Base-by-base conservation (phyloP, 1,140 invertebrate species). In the Chelonus insularis region DNA sequence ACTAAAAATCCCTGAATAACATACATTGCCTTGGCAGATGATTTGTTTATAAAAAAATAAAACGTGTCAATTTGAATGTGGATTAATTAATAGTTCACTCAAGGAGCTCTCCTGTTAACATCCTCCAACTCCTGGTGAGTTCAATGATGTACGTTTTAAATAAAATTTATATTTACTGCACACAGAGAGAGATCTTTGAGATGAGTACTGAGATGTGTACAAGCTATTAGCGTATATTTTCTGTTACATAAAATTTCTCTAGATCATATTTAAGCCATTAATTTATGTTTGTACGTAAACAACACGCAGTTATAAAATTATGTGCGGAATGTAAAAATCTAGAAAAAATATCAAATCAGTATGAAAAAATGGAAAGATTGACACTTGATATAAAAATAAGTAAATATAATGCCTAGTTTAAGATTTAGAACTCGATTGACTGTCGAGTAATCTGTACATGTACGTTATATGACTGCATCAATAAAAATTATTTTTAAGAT, bases 401-500 rank as follows among this genome's bases (percentile, higher is more conserved):
- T n/a, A n/a, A n/a, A 48, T 29, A 34, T 23, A 11, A 57, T 45
- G 55, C 41, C 37, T 34, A 36, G 25, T 58, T 48, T 47, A 72
- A 69, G 68, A 66, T 64, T 73, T 68, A 65, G 71, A 39, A n/a
- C 70, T 73, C 66, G 63, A 63, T 65, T 57, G 61, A 52, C 64
- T 67, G 68, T 69, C 68, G 68, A 76, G 67, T 68, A 63, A 57
- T 72, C 70, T 76, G 68, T 78, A 75, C 66, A 77, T 79, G 74
- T 78, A 74, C 37, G 73, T 75, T 76, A 74, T 78, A 78, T 64
- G 73, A 80, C 68, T 76, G 70, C 70, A 74, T 75, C 74, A 79
- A 78, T 80, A 80, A 79, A 80, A 68, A 76, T 78, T 80, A 80
- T 80, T 80, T 80, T 80, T 78, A 80, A 80, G 73, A 79, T 74